phyloP scores from a whole-genome alignment of 2,888 invertebrate species.

The Drosophila neutralis region DNA sequence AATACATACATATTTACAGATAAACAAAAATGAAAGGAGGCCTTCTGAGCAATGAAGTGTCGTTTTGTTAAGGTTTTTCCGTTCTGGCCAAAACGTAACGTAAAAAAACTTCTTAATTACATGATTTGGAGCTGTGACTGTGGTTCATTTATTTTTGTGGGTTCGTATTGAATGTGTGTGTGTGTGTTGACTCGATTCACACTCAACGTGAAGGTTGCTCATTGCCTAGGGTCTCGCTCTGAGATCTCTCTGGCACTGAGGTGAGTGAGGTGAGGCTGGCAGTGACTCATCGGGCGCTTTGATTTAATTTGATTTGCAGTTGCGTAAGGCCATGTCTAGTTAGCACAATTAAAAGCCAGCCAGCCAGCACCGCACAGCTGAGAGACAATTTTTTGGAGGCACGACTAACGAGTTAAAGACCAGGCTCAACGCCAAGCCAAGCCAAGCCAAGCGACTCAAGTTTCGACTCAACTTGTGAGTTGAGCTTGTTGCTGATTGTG shows the following conservation, averaged over 20 bases:
- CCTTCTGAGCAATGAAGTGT: slow-evolving; percentile 47
- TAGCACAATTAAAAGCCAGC: slow-evolving; percentile 70
- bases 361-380: slow-evolving; percentile 30
- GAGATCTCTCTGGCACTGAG: slow-evolving; percentile 3
- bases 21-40: slow-evolving; percentile 64
- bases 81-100: slow-evolving; percentile 42
- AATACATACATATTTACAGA: background rate
- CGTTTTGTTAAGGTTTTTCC: slow-evolving; percentile 45
- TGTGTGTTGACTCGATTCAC: slow-evolving; percentile 5
- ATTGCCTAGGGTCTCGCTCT: slow-evolving; percentile 42
- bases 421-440: slow-evolving; percentile 41
- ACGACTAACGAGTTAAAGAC: slow-evolving; percentile 73
- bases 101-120: slow-evolving; percentile 63
- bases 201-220: slow-evolving; percentile 56
- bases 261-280: background rate
- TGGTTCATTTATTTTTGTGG: slow-evolving; percentile 31
- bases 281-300: slow-evolving; percentile 70
- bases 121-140: slow-evolving; percentile 50
- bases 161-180: background rate
- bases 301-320: slow-evolving; percentile 65
- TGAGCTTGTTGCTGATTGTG: slow-evolving; percentile 7
- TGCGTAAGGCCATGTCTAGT: slow-evolving; percentile 69
- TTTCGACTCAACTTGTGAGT: slow-evolving; percentile 45
- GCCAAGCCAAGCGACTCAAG: slow-evolving; percentile 40
- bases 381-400: slow-evolving; percentile 65